phyloP scores from a whole-genome alignment of 2,797 vertebrate genomes.

The Caiman crocodilus region DNA sequence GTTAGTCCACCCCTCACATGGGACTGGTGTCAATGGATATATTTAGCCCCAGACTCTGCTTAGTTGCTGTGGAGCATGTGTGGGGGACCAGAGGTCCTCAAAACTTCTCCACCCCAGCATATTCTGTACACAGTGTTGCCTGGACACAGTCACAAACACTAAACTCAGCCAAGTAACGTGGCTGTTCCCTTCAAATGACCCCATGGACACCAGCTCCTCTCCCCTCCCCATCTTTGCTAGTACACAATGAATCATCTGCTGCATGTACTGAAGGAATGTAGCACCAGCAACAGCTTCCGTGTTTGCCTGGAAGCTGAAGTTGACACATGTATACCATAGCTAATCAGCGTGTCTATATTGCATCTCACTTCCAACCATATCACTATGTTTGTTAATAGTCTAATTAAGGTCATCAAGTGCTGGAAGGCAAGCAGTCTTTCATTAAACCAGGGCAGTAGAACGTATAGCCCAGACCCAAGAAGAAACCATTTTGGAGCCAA shows the following conservation, averaged over 20 bases:
- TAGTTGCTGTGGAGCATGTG: not conserved
- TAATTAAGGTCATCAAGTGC: not conserved
- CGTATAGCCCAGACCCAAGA: not conserved
- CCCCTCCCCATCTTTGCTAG: not conserved
- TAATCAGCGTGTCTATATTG: not conserved
- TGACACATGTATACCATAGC: not conserved
- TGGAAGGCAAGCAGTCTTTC: fast-evolving
- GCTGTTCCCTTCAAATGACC: not conserved
- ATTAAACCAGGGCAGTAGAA: not conserved
- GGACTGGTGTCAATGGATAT: not conserved
- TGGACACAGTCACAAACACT: not conserved
- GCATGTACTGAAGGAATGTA: fast-evolving
- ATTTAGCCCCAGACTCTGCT: not conserved
- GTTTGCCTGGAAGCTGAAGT: not conserved
- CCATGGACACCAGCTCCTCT: not conserved
- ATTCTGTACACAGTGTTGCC: fast-evolving
- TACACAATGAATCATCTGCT: not conserved
- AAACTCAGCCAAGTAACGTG: not conserved
- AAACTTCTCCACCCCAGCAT: not conserved
- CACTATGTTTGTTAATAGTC: not conserved
- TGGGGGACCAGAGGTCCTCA: not conserved
- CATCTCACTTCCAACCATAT: not conserved
- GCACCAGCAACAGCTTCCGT: fast-evolving
- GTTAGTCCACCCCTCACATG: not conserved
- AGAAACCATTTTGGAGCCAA: not conserved